phyloP scores from a whole-genome alignment of 2,113 vertebrate species.

The Vulpes vulpes region DNA sequence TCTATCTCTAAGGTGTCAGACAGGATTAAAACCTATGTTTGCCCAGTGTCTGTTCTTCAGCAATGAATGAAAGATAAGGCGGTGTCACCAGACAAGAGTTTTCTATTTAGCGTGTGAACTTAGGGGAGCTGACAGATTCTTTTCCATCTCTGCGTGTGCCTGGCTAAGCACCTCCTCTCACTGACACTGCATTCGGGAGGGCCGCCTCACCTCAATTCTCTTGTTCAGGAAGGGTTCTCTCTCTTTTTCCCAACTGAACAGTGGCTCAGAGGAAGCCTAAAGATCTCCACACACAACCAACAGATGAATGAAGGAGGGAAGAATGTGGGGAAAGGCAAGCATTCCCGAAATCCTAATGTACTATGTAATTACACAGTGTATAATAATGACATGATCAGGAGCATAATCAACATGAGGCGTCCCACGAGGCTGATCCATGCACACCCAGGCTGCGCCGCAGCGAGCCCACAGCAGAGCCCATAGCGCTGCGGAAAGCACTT shows the following conservation, averaged over 20 bases:
- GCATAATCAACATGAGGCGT: not conserved
- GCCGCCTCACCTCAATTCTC: not conserved
- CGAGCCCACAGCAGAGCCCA: not conserved
- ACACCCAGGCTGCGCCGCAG: not conserved
- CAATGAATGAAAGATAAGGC: not conserved
- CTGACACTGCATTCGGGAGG: not conserved
- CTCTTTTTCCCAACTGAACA: not conserved
- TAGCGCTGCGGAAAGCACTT: conserved; percentile 48
- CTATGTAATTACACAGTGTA: not conserved
- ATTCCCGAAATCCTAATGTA: not conserved
- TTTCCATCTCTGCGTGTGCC: not conserved
- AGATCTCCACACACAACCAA: not conserved
- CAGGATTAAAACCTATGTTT: not conserved
- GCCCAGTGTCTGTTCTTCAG: not conserved
- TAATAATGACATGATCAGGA: not conserved
- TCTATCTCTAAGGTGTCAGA: not conserved
- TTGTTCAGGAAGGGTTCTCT: not conserved
- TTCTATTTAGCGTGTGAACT: not conserved
- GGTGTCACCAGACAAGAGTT: not conserved
- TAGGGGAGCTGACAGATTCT: not conserved
- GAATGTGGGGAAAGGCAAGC: not conserved
- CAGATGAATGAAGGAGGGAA: not conserved
- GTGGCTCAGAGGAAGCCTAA: not conserved
- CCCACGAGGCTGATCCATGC: rapidly evolving
- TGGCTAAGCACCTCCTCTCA: not conserved